Percentiles rank a stretch among this genome's conserved stretches.
phyloP scores from a whole-genome alignment of 2,113 vertebrate genomes.

The Petromus typicus region DNA sequence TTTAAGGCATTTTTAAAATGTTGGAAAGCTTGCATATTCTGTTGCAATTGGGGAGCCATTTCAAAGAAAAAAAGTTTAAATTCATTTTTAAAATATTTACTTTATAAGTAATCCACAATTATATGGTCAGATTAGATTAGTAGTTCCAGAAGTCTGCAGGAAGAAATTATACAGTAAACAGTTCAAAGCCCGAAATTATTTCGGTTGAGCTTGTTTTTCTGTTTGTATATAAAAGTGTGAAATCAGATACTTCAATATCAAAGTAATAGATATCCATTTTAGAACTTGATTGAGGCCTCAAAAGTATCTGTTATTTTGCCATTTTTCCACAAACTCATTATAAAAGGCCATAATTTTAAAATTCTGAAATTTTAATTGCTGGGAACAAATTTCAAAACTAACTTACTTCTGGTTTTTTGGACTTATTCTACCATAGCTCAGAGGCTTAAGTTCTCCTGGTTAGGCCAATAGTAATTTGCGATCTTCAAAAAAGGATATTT shows the following conservation, averaged over 20 bases:
- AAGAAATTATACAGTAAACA: slow-evolving; percentile 57
- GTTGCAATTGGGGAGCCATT: slow-evolving; percentile 19
- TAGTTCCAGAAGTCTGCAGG: slow-evolving; percentile 45
- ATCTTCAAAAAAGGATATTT: slow-evolving; percentile 40
- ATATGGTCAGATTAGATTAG: slow-evolving; percentile 56
- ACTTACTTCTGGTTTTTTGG: slow-evolving; percentile 61
- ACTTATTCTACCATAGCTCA: neutral
- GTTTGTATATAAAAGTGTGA: slow-evolving; percentile 22
- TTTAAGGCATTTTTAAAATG: slow-evolving; percentile 55
- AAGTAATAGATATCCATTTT: slow-evolving; percentile 59
- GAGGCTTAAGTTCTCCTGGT: slow-evolving; percentile 43
- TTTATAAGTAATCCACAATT: slow-evolving; percentile 66
- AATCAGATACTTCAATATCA: slow-evolving; percentile 57
- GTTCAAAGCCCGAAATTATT: slow-evolving; percentile 52
- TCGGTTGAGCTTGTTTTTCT: slow-evolving; percentile 30
- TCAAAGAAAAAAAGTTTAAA: slow-evolving; percentile 51
- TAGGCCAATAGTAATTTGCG: slow-evolving; percentile 32
- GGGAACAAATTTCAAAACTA: slow-evolving; percentile 22
- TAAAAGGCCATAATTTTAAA: slow-evolving; percentile 71
- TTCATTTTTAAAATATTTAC: slow-evolving; percentile 53
- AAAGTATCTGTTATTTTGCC: neutral
- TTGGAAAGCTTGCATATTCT: slow-evolving; percentile 46
- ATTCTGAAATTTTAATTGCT: slow-evolving; percentile 52
- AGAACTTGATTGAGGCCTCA: slow-evolving; percentile 44
- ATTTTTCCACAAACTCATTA: slow-evolving; percentile 55